These are phyloP conservation scores for Athripsodes cinereus DNA, from an alignment of 2,888 invertebrate species.

Conservation along the genomic window DNA sequence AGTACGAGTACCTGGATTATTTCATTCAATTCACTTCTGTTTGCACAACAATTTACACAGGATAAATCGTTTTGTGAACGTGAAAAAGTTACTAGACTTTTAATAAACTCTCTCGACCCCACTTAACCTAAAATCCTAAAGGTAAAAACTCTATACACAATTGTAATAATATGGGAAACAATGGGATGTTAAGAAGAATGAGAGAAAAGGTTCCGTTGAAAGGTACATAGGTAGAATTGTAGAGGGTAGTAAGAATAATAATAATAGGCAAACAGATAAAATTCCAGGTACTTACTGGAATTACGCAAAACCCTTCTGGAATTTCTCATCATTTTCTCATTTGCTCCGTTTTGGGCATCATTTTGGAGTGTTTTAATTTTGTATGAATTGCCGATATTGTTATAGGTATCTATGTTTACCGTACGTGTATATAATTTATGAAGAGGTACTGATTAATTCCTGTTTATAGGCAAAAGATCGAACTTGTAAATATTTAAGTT, in stretches of 20 bases:
- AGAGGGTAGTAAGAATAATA: too few species aligned
- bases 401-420: too few species aligned
- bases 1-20: too few species aligned
- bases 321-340: background rate
- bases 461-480: too few species aligned
- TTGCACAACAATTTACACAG: background rate
- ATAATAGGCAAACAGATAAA: background rate
- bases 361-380: background rate
- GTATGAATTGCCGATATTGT: background rate
- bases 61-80: slow-evolving; percentile 12
- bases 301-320: background rate
- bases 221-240: too few species aligned
- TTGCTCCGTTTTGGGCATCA: background rate
- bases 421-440: too few species aligned
- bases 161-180: slow-evolving; percentile 8
- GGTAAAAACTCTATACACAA: slow-evolving; percentile 4
- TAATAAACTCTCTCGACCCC: slow-evolving; percentile 15
- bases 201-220: too few species aligned
- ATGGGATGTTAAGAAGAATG: background rate
- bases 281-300: background rate
- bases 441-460: too few species aligned
- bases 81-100: slow-evolving; percentile 11
- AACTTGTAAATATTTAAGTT: too few species aligned
- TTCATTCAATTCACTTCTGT: background rate
- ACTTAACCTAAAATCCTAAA: slow-evolving; percentile 2